Conservation (phyloP, 2,888 invertebrate genomes). For the Caenorhabditis sp. region DNA sequence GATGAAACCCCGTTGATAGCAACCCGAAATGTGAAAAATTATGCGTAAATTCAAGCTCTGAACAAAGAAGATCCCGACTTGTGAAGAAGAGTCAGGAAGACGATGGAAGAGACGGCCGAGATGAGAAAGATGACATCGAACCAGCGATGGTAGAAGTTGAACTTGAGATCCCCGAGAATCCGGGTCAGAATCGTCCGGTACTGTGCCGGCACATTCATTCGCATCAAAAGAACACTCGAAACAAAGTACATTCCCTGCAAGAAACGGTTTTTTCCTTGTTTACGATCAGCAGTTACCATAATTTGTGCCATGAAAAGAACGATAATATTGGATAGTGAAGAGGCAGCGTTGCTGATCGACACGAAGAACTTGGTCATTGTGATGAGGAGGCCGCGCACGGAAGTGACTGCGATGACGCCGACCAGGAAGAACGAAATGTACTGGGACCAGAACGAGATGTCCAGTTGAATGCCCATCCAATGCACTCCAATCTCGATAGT, state of each 20-base stretch:
- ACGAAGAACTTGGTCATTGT: constrained; percentile 99
- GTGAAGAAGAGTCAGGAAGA: constrained; percentile 94
- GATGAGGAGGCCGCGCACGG: constrained; percentile 93
- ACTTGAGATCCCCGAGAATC: constrained; percentile 96
- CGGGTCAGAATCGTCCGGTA: constrained; percentile 84
- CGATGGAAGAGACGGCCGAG: constrained; percentile 94
- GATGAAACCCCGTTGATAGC: background rate
- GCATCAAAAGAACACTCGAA: constrained; percentile 94
- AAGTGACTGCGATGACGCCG: constrained; percentile 97
- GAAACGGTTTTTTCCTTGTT: background rate
- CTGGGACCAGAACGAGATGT: constrained; percentile 95
- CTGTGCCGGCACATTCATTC: constrained; percentile 99
- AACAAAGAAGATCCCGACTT: constrained; percentile 81
- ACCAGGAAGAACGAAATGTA: constrained; percentile 97
- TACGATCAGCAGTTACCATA: constrained; percentile 84
- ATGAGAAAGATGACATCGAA: constrained; percentile 98
- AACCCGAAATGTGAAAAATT: constrained; percentile 9
- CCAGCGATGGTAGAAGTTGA: constrained; percentile 99
- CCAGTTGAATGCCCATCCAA: constrained; percentile 95
- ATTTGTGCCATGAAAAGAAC: constrained; percentile 96
- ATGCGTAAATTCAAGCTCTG: constrained; percentile 17
- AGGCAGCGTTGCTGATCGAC: constrained; percentile 97
- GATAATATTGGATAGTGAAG: constrained; percentile 91
- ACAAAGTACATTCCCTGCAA: constrained; percentile 97
- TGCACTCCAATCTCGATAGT: constrained; percentile 96